Evolutionary conservation across 2,797 vertebrate genomes (phyloP), one percentile per base, ranked within the genome.

Genomic region (Synaphobranchus kaupii): DNA sequence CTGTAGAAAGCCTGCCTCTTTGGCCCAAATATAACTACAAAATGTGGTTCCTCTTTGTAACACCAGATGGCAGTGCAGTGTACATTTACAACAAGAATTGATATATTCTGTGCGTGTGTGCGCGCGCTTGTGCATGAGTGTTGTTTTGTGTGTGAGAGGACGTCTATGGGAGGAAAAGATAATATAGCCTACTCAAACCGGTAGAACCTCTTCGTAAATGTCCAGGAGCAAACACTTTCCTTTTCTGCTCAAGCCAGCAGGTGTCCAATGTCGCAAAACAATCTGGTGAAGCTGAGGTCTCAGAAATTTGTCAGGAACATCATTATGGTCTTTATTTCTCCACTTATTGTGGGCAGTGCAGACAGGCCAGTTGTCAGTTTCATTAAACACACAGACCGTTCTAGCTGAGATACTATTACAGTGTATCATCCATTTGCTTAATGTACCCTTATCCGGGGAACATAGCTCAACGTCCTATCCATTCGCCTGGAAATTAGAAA

Each of bases 1-100:
- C 39, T 76, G 15, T 44, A 44, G 31, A 47, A 76, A 76, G 73
- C 34, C 73, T 44, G 15, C 5, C 39, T 76, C 9, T 44, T 44
- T 44, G 34, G 31, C 31, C 73, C 17, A 71, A 71, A 71, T 44
- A 34, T 34, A 73, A 44, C 39, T 68, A 28, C 63, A 68, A 25
- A n/a, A 68, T n/a, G 17, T 39, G 73, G 39, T 50, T 50, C 47
- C 39, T 81, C 78, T 48, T 25, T 20, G 8, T 17, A 48, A 66
- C 86, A 87, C 54, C 71, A 84, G 86, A 60, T 87, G 86, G 86
- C 83, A 76, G 52, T 84, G 60, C 34, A 87, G 86, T 63, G 56
- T 52, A 84, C 25, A 31, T 58, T 87, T 78, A 87, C 34, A 68
- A 84, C 6, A 44, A 8, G 20, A 54, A 83, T 83, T 12, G 54